phyloP scores from a whole-genome alignment of 2,888 invertebrate species.

The Mycalesis mineus region DNA sequence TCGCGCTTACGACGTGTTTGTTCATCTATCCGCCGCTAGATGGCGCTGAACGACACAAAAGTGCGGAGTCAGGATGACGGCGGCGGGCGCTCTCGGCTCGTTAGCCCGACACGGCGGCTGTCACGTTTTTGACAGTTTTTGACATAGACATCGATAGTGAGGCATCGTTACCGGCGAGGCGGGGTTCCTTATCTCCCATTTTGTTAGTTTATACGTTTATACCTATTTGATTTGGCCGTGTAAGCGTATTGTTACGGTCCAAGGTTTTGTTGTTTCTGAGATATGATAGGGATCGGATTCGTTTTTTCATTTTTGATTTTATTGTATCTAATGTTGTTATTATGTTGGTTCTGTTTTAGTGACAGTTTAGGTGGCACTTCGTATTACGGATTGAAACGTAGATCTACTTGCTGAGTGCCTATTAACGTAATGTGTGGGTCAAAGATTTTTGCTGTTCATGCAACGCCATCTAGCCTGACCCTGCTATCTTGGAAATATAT shows the following conservation, averaged over 20 bases:
- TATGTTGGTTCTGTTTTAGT: too few species aligned
- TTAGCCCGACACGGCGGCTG: constrained; percentile 74
- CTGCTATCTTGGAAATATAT: too few species aligned
- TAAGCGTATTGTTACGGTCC: constrained; percentile 59
- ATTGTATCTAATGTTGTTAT: constrained; percentile 5
- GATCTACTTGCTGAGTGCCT: too few species aligned
- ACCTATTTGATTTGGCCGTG: constrained; percentile 56
- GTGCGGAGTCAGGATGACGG: constrained; percentile 53
- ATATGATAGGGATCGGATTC: constrained; percentile 43
- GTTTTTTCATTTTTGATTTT: constrained; percentile 10
- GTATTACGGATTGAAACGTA: too few species aligned
- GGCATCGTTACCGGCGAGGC: constrained; percentile 64
- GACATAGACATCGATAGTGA: constrained; percentile 76
- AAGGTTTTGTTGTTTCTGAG: constrained; percentile 49
- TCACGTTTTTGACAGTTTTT: constrained; percentile 75
- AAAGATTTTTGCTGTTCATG: too few species aligned
- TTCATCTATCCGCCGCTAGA: constrained; percentile 56
- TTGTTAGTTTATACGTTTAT: constrained; percentile 61
- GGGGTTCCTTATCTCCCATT: constrained; percentile 64
- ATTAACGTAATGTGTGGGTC: too few species aligned
- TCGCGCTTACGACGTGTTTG: constrained; percentile 15
- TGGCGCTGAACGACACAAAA: constrained; percentile 49
- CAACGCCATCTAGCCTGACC: too few species aligned
- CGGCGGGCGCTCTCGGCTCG: constrained; percentile 56
- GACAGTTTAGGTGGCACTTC: too few species aligned